Evolutionary conservation across 2,888 invertebrate genomes (phyloP).

Genomic region (Euplexia lucipara): DNA sequence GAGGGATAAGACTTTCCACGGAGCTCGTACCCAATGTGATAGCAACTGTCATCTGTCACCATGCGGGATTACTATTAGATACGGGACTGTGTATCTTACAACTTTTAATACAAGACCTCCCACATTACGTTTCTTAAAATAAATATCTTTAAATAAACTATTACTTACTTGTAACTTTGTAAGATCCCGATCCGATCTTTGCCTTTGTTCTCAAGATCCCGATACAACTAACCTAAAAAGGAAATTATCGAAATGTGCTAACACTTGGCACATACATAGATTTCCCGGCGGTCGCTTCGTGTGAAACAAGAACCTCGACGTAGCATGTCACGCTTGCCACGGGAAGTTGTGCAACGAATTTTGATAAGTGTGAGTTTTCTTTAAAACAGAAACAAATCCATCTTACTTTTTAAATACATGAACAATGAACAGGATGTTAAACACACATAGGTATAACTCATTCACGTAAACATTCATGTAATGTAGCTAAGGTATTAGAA

Average conservation of each 20-base stretch:
- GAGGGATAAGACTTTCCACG: constrained; percentile 48
- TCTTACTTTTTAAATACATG: not conserved
- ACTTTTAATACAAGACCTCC: too few relatives aligned
- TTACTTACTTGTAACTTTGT: not conserved
- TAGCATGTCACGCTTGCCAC: not conserved
- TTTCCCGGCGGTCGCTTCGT: constrained; percentile 30
- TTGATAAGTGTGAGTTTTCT: not conserved
- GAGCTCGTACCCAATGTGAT: constrained; percentile 19
- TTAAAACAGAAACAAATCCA: not conserved
- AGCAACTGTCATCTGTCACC: constrained; percentile 47
- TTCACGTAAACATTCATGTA: constrained; percentile 37
- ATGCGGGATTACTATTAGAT: constrained; percentile 16
- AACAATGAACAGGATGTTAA: constrained; percentile 1
- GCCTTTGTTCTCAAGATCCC: not conserved
- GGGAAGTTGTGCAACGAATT: constrained; percentile 10
- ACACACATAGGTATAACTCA: constrained; percentile 31
- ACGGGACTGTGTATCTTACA: not conserved
- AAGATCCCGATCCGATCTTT: too few relatives aligned
- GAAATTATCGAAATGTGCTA: constrained; percentile 16
- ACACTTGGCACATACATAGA: constrained; percentile 11
- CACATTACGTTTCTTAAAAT: too few relatives aligned
- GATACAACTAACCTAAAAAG: not conserved
- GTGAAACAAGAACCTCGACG: not conserved
- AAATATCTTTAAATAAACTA: too few relatives aligned
- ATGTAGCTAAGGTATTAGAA: constrained; percentile 33